Evolutionary conservation across 2,888 invertebrate genomes (phyloP).

Genomic region (Flexamia atlantica): DNA sequence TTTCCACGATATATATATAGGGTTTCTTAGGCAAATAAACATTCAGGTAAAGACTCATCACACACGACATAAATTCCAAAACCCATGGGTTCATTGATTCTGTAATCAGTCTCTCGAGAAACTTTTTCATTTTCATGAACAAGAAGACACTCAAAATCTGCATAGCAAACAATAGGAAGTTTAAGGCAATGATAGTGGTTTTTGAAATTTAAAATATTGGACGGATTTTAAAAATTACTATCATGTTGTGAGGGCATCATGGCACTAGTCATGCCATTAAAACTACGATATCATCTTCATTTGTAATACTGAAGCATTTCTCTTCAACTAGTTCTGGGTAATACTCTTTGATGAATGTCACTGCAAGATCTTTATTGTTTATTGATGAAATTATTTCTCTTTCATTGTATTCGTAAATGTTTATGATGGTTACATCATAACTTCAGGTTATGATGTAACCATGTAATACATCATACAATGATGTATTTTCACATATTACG

Average conservation of each 20-base stretch:
- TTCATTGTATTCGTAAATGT: no score
- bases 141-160: constrained; percentile 50
- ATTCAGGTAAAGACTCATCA: constrained; percentile 35
- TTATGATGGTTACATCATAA: no score
- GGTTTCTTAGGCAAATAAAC: constrained; percentile 8
- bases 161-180: constrained; percentile 41
- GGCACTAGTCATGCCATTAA: no score
- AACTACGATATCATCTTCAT: no score
- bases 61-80: constrained; percentile 29
- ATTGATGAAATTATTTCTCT: no score
- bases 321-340: no score
- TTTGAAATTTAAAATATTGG: constrained; percentile 24
- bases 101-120: neutral
- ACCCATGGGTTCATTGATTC: constrained; percentile 15
- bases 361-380: no score
- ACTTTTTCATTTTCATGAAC: neutral
- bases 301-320: no score
- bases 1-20: constrained; percentile 32
- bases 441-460: no score
- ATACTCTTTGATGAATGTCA: no score
- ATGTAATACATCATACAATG: no score
- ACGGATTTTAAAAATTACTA: neutral
- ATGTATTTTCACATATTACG: no score
- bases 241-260: neutral
- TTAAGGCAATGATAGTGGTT: constrained; percentile 14